Evolutionary conservation across 2,797 vertebrate genomes (phyloP).

Genomic region (Pygocentrus nattereri): DNA sequence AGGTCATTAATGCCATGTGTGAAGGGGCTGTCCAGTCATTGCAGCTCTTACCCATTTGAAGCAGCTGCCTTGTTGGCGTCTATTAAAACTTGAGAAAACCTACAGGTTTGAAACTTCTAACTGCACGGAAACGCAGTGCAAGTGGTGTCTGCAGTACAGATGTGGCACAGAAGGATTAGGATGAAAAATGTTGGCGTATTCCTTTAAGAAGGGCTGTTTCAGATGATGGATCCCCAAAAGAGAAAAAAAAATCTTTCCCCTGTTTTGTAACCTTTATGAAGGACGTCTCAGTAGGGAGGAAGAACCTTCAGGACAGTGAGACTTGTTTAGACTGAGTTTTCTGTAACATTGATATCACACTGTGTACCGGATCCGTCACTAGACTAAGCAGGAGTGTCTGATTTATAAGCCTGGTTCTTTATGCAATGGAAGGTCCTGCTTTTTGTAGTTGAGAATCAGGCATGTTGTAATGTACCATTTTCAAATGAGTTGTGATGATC

Average conservation of each 20-base stretch:
- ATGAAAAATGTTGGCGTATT: neutral
- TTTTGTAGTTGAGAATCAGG: neutral
- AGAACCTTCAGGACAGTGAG: neutral
- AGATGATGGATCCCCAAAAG: too few species aligned
- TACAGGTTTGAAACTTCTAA: neutral
- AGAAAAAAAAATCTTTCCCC: neutral
- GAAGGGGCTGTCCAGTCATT: neutral
- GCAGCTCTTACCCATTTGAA: neutral
- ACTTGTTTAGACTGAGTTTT: slow-evolving; percentile 1
- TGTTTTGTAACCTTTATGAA: neutral
- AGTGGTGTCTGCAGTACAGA: too few species aligned
- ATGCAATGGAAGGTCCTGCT: neutral
- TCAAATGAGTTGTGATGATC: neutral
- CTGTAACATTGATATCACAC: neutral
- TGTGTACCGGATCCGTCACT: neutral
- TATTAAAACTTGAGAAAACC: too few species aligned
- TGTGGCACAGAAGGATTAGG: neutral
- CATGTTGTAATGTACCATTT: neutral
- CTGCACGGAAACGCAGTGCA: neutral
- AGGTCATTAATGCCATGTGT: too few species aligned
- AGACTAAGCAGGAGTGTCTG: neutral
- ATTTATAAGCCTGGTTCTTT: neutral
- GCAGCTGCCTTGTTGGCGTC: neutral
- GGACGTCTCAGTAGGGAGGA: neutral
- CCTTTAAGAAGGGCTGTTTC: neutral